Conservation (phyloP, 2,888 invertebrate genomes). For the Andricus quercusramuli region DNA sequence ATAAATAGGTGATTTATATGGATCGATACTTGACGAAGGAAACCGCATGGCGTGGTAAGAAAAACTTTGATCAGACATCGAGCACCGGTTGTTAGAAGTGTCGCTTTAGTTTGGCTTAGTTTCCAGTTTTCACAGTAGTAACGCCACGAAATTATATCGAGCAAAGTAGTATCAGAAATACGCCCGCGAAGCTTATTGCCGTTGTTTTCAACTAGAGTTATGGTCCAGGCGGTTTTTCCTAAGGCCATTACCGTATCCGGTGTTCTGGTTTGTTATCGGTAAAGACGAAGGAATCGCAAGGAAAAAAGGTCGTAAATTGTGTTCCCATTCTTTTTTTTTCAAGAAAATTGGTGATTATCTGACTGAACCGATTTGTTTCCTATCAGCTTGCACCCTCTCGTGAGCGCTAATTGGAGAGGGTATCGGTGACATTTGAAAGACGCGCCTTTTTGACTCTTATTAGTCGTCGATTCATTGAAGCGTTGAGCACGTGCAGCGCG, state of each 20-base stretch:
- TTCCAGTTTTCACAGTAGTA: constrained; percentile 53
- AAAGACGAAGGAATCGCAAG: not conserved
- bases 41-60: constrained; percentile 32
- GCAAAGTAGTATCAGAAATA: constrained; percentile 66
- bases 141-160: constrained; percentile 23
- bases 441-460: constrained; percentile 50
- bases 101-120: constrained; percentile 69
- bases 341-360: not conserved
- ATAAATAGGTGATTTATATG: not conserved
- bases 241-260: constrained; percentile 12
- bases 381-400: not conserved
- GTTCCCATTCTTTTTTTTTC: not conserved
- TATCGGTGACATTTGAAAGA: constrained; percentile 35
- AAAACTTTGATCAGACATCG: constrained; percentile 65
- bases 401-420: constrained; percentile 23
- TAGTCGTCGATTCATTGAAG: constrained; percentile 43
- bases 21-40: not conserved
- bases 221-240: constrained; percentile 48
- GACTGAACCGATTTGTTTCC: too few species aligned
- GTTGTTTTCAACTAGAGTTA: constrained; percentile 74
- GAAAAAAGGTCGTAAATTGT: not conserved
- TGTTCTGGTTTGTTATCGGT: constrained; percentile 5
- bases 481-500: constrained; percentile 55
- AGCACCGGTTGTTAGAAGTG: constrained; percentile 24
- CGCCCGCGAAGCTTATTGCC: constrained; percentile 70